Conservation (phyloP, 2,113 vertebrate species). For the Dunckerocampus dactyliophorus region DNA sequence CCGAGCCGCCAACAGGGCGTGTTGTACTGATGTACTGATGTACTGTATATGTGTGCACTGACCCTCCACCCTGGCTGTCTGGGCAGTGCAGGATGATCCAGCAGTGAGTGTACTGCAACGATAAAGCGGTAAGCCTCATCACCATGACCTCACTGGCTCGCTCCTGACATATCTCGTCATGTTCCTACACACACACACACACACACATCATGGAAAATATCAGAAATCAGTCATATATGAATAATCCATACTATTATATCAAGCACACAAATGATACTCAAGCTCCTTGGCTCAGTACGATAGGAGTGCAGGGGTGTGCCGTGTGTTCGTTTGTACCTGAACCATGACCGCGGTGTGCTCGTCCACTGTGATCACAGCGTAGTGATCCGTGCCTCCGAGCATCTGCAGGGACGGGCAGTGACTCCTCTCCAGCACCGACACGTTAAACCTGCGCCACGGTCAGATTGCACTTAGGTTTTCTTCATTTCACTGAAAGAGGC, state of each 20-base stretch:
- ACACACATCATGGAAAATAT: too few relatives aligned
- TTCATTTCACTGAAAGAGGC: too few relatives aligned
- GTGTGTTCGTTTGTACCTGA: constrained; percentile 72
- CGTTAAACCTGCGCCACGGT: constrained; percentile 73
- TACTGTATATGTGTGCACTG: constrained; percentile 15
- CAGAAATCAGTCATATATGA: too few relatives aligned
- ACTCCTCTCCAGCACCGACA: constrained; percentile 83
- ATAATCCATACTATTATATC: too few relatives aligned
- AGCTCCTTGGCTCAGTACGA: background rate
- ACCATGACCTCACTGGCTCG: constrained; percentile 76
- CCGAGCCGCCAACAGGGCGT: too few relatives aligned
- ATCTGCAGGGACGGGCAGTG: constrained; percentile 71
- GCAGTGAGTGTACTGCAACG: constrained; percentile 85
- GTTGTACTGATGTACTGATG: too few relatives aligned
- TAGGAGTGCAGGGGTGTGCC: background rate
- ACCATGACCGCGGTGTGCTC: constrained; percentile 81
- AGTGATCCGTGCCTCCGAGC: constrained; percentile 73
- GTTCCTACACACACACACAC: constrained; percentile 58
- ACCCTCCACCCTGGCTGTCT: constrained; percentile 60
- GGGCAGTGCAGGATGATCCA: constrained; percentile 84
- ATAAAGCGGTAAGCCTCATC: constrained; percentile 80
- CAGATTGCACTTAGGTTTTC: too few relatives aligned
- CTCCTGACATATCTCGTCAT: constrained; percentile 77
- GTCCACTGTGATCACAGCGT: constrained; percentile 84
- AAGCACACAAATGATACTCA: background rate